phyloP scores from a whole-genome alignment of 2,113 vertebrate species.

The Melanostigma gelatinosum region DNA sequence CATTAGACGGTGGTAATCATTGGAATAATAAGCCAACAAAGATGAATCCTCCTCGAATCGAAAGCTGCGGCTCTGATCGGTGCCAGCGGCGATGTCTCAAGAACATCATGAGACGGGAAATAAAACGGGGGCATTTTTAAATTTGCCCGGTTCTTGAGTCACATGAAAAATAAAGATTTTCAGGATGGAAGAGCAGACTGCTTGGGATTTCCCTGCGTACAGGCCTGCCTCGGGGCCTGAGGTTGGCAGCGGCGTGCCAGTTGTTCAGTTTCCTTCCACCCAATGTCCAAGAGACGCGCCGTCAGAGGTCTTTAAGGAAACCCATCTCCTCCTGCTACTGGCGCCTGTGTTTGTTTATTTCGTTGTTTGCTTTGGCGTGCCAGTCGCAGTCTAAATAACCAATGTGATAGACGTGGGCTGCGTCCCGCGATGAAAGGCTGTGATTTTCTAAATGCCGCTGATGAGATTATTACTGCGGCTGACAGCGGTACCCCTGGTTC shows the following conservation, averaged over 20 bases:
- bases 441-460: slow-evolving; percentile 59
- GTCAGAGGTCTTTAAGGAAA: slow-evolving; percentile 67
- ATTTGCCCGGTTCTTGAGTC: slow-evolving; percentile 32
- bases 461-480: slow-evolving; percentile 53
- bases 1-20: slow-evolving; percentile 69
- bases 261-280: slow-evolving; percentile 72
- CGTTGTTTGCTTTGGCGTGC: slow-evolving; percentile 49
- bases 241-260: slow-evolving; percentile 52
- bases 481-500: slow-evolving; percentile 17
- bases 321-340: slow-evolving; percentile 60
- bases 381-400: slow-evolving; percentile 54
- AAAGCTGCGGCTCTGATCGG: slow-evolving; percentile 22
- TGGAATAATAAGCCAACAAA: slow-evolving; percentile 65
- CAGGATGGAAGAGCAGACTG: slow-evolving; percentile 48
- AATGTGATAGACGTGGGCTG: slow-evolving; percentile 65
- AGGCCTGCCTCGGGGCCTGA: slow-evolving; percentile 47
- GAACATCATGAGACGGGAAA: slow-evolving; percentile 59
- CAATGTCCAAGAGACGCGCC: slow-evolving; percentile 70
- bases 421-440: slow-evolving; percentile 42
- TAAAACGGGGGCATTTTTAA: slow-evolving; percentile 27
- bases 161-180: slow-evolving; percentile 34
- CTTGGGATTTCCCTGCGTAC: slow-evolving; percentile 51
- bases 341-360: slow-evolving; percentile 42
- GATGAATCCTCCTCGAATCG: slow-evolving; percentile 47
- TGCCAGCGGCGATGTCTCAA: slow-evolving; percentile 66